These are phyloP conservation scores for Hydrolagus affinis DNA, from an alignment of 2,113 vertebrate genomes.

Conservation along the genomic window DNA sequence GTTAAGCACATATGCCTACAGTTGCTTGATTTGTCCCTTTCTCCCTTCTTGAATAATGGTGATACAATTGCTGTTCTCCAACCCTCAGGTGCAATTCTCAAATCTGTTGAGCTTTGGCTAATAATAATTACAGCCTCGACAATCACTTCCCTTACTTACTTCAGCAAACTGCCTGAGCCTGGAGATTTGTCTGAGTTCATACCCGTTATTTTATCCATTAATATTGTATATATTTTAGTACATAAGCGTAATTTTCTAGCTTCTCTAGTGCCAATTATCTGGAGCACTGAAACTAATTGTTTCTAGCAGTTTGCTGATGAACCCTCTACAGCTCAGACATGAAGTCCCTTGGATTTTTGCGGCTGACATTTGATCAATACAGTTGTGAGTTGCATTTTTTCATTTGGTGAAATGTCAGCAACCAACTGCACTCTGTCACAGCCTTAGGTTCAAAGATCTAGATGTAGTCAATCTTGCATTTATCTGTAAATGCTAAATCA, in stretches of 20 bases:
- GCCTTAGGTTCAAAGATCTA: neutral
- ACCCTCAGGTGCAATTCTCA: too few species aligned
- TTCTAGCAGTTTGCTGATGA: neutral
- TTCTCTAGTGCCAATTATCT: constrained; percentile 6
- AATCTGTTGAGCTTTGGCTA: too few species aligned
- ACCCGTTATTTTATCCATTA: neutral
- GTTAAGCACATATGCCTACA: too few species aligned
- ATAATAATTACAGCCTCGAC: too few species aligned
- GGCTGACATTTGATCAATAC: neutral
- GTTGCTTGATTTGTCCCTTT: too few species aligned
- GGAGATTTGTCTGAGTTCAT: neutral
- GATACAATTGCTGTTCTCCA: too few species aligned
- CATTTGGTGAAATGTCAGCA: constrained; percentile 16
- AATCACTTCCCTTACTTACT: too few species aligned
- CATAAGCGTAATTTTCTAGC: constrained; percentile 11
- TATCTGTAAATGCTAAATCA: neutral
- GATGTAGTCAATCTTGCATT: neutral
- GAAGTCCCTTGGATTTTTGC: neutral
- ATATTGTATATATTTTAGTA: constrained; percentile 4
- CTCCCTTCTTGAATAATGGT: too few species aligned
- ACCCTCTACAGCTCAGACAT: neutral
- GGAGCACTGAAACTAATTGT: constrained; percentile 10
- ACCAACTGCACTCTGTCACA: neutral
- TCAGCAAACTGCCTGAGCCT: too few species aligned
- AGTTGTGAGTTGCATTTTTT: neutral